phyloP scores from a whole-genome alignment of 2,113 vertebrate species.

The Festucalex cinctus region DNA sequence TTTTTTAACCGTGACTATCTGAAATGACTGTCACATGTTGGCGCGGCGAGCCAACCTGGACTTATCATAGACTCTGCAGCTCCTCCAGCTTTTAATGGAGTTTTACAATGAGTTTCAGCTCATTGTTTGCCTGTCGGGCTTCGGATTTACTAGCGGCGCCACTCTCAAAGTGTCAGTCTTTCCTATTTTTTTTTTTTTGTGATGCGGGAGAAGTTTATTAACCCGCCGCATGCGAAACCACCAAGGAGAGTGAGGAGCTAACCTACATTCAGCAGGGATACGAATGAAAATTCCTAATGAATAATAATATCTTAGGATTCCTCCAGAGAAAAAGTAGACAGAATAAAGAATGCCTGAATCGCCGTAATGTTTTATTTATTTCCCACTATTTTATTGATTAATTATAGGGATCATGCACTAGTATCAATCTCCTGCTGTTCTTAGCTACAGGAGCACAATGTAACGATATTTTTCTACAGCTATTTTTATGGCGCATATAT shows the following conservation, averaged over 20 bases:
- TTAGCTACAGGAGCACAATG: too few species aligned
- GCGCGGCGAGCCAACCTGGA: background rate
- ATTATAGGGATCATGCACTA: too few species aligned
- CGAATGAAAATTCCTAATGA: background rate
- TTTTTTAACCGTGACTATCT: background rate
- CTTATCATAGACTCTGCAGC: conserved; percentile 1
- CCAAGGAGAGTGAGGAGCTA: background rate
- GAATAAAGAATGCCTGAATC: too few species aligned
- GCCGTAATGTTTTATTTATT: too few species aligned
- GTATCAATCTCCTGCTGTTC: too few species aligned
- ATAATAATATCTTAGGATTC: background rate
- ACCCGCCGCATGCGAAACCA: background rate
- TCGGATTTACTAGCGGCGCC: background rate
- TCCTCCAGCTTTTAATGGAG: conserved; percentile 4
- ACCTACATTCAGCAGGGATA: background rate
- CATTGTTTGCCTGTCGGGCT: conserved; percentile 3
- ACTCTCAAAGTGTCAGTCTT: conserved; percentile 1
- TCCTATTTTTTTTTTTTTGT: background rate
- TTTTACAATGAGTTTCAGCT: conserved; percentile 6
- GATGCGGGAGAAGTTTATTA: background rate
- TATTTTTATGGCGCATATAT: too few species aligned
- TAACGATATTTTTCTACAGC: too few species aligned
- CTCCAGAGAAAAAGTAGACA: background rate
- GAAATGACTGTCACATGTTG: conserved; percentile 3
- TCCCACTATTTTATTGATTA: too few species aligned